phyloP scores from a whole-genome alignment of 2,113 vertebrate species.

The Taxidea taxus region DNA sequence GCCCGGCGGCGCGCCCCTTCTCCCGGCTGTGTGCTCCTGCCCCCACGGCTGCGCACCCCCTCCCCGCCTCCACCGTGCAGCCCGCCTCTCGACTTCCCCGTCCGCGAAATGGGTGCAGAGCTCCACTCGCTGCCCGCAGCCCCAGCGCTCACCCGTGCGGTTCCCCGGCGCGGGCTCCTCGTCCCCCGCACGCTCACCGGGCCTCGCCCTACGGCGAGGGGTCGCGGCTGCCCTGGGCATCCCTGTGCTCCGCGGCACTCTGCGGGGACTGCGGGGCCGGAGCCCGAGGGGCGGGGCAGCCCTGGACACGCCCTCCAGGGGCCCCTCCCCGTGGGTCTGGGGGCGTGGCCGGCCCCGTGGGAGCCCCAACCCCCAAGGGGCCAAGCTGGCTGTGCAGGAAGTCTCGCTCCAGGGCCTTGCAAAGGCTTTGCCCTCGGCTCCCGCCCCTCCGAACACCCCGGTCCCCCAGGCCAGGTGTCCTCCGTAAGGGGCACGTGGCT shows the following conservation, averaged over 20 bases:
- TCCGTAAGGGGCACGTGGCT: neutral
- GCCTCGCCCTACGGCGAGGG: slow-evolving; percentile 72
- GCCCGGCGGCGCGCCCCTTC: neutral
- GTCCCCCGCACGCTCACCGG: slow-evolving; percentile 64
- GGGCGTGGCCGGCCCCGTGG: neutral
- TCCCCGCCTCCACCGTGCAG: neutral
- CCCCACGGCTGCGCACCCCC: too few species aligned
- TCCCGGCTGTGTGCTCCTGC: neutral
- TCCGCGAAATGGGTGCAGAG: neutral
- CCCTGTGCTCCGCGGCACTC: neutral
- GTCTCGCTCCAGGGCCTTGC: neutral
- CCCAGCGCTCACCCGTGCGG: slow-evolving; percentile 81
- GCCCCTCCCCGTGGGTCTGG: neutral
- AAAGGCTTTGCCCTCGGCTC: neutral
- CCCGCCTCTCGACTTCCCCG: neutral
- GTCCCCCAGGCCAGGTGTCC: neutral
- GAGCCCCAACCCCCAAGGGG: neutral
- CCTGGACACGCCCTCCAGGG: neutral
- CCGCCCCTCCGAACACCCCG: neutral
- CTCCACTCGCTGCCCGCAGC: neutral
- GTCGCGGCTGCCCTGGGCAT: slow-evolving; percentile 82
- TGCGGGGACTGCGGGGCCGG: neutral
- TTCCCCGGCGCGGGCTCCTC: slow-evolving; percentile 56
- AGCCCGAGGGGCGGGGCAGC: neutral
- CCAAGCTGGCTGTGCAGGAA: neutral